A percentile compares a stretch with the other conserved stretches of the same genome.
Conservation (phyloP, 2,113 vertebrate species). For the Amia ocellicauda region DNA sequence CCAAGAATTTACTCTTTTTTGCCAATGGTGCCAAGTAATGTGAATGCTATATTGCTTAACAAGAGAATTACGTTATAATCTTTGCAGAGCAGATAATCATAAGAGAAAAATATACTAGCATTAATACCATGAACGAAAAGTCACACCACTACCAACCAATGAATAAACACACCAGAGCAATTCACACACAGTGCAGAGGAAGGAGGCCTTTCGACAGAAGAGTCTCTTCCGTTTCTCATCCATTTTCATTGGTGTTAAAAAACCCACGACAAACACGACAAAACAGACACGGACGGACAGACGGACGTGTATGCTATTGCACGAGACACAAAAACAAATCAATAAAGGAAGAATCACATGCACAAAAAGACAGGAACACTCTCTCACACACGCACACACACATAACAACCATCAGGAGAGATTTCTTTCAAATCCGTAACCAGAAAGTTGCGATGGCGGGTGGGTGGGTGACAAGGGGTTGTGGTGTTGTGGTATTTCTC, state of each 20-base stretch:
- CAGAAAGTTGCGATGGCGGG: slow-evolving; percentile 1
- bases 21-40: slow-evolving; percentile 98
- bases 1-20: slow-evolving; percentile 87
- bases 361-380: not conserved
- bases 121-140: slow-evolving; percentile 76
- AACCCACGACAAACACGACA: slow-evolving; percentile 19
- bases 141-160: slow-evolving; percentile 74
- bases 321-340: slow-evolving; percentile 7
- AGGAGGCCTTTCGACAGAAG: slow-evolving; percentile 36
- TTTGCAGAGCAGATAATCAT: slow-evolving; percentile 97
- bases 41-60: slow-evolving; percentile 95
- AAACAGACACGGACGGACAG: slow-evolving; percentile 33
- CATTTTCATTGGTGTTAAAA: slow-evolving; percentile 26
- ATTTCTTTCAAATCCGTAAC: not conserved
- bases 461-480: slow-evolving; percentile 40
- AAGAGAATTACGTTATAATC: slow-evolving; percentile 80
- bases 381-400: not conserved
- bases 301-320: not conserved
- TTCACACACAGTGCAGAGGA: slow-evolving; percentile 48
- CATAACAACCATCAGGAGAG: too few relatives aligned
- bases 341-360: not conserved
- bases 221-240: slow-evolving; percentile 40
- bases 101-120: slow-evolving; percentile 71
- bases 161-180: slow-evolving; percentile 44
- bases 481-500: slow-evolving; percentile 27